Evolutionary conservation across 2,113 vertebrate genomes (phyloP).

Genomic region (Cettia cetti): DNA sequence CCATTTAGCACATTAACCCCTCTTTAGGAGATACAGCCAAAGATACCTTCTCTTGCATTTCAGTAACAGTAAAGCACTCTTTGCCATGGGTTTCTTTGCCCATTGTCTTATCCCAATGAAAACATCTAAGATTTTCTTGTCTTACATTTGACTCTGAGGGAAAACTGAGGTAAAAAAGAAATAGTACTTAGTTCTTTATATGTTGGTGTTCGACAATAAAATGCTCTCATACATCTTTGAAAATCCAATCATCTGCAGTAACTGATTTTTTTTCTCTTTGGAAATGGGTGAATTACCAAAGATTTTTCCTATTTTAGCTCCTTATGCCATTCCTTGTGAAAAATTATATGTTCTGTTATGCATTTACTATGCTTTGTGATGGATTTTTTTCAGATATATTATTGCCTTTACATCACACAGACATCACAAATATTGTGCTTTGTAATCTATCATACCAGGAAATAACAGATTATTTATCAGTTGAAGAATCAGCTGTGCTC

Average conservation of each 20-base stretch:
- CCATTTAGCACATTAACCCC: neutral
- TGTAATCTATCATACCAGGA: neutral
- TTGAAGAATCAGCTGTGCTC: neutral
- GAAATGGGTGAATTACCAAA: neutral
- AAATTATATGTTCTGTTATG: neutral
- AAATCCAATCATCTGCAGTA: neutral
- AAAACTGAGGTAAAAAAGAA: neutral
- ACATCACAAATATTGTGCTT: constrained; percentile 22
- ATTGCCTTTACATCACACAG: neutral
- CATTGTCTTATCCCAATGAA: neutral
- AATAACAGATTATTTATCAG: neutral
- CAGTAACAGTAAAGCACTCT: neutral
- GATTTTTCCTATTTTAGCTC: neutral
- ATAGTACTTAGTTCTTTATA: neutral
- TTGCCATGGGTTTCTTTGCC: neutral
- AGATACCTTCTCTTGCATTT: neutral
- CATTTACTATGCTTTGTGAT: neutral
- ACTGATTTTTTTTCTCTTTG: neutral
- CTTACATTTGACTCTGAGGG: neutral
- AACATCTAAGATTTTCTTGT: neutral
- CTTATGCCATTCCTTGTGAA: neutral
- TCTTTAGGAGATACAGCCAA: neutral
- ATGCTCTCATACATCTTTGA: neutral
- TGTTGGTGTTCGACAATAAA: neutral
- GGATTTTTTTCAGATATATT: neutral